Evolutionary conservation across 2,797 vertebrate genomes (phyloP), one percentile per base, ranked within the genome.

Genomic region (Tadarida brasiliensis): DNA sequence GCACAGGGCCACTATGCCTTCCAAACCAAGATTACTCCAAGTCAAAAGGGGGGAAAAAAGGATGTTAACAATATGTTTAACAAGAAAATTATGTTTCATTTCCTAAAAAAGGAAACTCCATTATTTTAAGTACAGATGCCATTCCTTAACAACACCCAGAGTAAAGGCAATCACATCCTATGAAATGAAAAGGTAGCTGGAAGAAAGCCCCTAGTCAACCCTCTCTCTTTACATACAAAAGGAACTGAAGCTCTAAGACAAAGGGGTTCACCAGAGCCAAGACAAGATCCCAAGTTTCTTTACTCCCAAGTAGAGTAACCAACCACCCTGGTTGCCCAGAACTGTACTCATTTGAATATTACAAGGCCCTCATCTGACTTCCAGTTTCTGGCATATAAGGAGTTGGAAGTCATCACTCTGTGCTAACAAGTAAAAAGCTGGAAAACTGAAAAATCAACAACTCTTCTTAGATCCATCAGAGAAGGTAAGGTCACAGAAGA

Each of bases 91-190:
- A 47, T 7, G 3, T 49, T 94, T 87, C 59, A 57, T 89, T 65
- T 65, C 35, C 54, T 47, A 93, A 57, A 70, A 51, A 77, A n/a
- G 28, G 47, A 87, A 44, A 90, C 8, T 82, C 17, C 74, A 81
- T 92, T 71, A 88, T n/a, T 89, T 57, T 74, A 96, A 92, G 74
- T 83, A 28, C 11, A 88, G 56, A 80, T 65, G 4, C 33, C 17
- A 44, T 87, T 63, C 84, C 70, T 78, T 90, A 87, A 89, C 51
- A 96, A 54, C 19, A 91, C 54, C 28, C n/a, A 80, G 33, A 3
- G 59, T 19, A n/a, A 89, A 83, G 74, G 87, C 94, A 87, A 81
- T 28, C 61, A 81, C 33, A 89, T 73, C 30, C 28, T 30, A 15
- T 33, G 47, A 84, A 51, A 49, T 71, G 57, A 57, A 90, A 47